These are phyloP conservation scores for Cataglyphis livida DNA, from an alignment of 2,888 invertebrate species.

Conservation along the genomic window DNA sequence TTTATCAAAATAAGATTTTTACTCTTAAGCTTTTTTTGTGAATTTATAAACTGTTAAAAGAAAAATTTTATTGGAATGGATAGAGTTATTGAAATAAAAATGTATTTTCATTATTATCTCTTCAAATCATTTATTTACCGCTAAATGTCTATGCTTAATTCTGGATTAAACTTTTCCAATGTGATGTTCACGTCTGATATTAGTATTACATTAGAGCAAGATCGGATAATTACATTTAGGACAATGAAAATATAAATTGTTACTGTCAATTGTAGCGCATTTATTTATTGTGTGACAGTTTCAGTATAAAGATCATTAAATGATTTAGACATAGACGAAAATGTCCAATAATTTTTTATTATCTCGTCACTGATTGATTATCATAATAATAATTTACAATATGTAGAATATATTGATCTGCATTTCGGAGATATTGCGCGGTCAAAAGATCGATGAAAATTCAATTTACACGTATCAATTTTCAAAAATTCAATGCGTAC, in stretches of 20 bases:
- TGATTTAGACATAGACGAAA: background rate
- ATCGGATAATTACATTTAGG: background rate
- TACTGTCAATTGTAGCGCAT: background rate
- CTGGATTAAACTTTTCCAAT: background rate
- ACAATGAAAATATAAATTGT: background rate
- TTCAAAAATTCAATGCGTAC: background rate
- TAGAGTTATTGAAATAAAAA: background rate
- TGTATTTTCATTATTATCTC: background rate
- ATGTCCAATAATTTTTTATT: background rate
- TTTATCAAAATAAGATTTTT: slow-evolving; percentile 8
- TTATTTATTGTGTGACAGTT: background rate
- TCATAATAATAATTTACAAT: background rate
- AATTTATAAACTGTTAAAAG: background rate
- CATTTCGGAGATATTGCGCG: background rate
- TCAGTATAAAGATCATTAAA: background rate
- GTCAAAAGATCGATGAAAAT: background rate
- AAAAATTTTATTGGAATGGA: background rate
- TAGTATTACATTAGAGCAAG: background rate
- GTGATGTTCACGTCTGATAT: background rate
- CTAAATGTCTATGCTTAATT: background rate
- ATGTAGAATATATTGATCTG: background rate
- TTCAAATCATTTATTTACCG: background rate
- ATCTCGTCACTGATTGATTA: background rate
- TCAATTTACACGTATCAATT: background rate
- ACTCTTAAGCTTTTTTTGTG: background rate